Base-by-base conservation (phyloP, 2,888 invertebrate species). In the Hypercompe scribonia region DNA sequence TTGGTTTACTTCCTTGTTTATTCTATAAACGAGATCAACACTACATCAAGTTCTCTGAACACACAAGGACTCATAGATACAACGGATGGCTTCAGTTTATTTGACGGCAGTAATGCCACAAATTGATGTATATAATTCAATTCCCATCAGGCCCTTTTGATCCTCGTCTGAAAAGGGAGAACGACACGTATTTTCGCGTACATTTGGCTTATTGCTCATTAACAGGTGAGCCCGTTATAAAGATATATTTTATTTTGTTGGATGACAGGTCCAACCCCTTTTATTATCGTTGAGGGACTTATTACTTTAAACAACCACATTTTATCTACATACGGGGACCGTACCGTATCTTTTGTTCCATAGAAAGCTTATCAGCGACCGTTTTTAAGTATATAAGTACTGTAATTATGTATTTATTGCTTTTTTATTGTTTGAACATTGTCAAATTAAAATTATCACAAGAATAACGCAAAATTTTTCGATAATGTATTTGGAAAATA, bases 121-220 rank as follows among this genome's bases (percentile, higher is more conserved):
- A 83, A 76, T 84, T 79, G 74, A 75, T 74, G 75, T 72, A 71
- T 78, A 72, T 84, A 77, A 83, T 80, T 84, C 66, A 80, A 84
- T 78, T 82, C 72, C 65, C 70, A 46, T 69, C 65, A 50, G 71
- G 70, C 63, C 67, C 69, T 68, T 83, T 74, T 81, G 74, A 73
- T 75, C 75, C 70, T 72, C 68, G 68, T 71, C 72, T 75, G 74
- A 70, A 61, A 36, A 36, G 34, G 54, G 61, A 72, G 42, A 21
- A 54, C 58, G 69, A 24, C 65, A 65, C 42, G 65, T 65, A 66
- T 70, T 58, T 68, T 42, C 65, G 39, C 21, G 42, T 68, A 73
- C 73, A 54, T 73, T 73, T 61, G 66, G 42, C 69, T 70, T 70
- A 69, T 73, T 73, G 34, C 65, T 73, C 73, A 73, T 73, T 73